Evolutionary conservation across 1,140 invertebrate genomes (phyloP).

Genomic region (silkworm (Bombyx mori)): DNA sequence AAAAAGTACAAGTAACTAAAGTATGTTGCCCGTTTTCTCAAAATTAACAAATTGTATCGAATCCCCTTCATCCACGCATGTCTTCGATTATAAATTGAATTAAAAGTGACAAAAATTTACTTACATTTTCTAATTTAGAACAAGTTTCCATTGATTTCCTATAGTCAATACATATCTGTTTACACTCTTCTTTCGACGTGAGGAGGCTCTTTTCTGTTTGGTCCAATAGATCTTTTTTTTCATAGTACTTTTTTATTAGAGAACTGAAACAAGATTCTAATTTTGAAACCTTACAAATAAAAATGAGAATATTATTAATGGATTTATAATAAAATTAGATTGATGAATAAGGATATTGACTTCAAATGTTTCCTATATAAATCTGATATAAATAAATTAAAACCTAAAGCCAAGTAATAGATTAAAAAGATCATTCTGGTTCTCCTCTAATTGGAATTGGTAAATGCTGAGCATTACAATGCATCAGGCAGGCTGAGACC

Average conservation of each 20-base stretch:
- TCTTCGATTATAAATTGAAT: too few relatives aligned
- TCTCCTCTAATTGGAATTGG: too few relatives aligned
- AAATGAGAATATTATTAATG: background rate
- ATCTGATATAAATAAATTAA: too few relatives aligned
- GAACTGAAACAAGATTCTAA: slow-evolving; percentile 27
- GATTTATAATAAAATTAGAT: background rate
- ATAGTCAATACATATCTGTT: slow-evolving; percentile 40
- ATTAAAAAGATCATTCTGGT: too few relatives aligned
- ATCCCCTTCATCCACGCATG: too few relatives aligned
- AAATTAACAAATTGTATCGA: too few relatives aligned
- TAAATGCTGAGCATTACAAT: too few relatives aligned
- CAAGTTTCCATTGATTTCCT: slow-evolving; percentile 34
- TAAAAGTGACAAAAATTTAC: slow-evolving; percentile 5
- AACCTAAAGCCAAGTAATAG: too few relatives aligned
- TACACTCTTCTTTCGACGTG: slow-evolving; percentile 41
- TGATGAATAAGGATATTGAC: background rate
- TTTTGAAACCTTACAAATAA: background rate
- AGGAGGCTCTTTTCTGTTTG: slow-evolving; percentile 29
- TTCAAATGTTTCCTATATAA: too few relatives aligned
- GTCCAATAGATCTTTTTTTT: slow-evolving; percentile 31
- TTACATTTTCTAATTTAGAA: slow-evolving; percentile 35
- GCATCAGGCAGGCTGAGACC: too few relatives aligned
- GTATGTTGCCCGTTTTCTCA: too few relatives aligned
- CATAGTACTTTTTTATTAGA: slow-evolving; percentile 39
- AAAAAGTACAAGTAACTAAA: too few relatives aligned